These are phyloP conservation scores for Crotalus helleri DNA, from an alignment of 2,113 vertebrate species.

Conservation along the genomic window DNA sequence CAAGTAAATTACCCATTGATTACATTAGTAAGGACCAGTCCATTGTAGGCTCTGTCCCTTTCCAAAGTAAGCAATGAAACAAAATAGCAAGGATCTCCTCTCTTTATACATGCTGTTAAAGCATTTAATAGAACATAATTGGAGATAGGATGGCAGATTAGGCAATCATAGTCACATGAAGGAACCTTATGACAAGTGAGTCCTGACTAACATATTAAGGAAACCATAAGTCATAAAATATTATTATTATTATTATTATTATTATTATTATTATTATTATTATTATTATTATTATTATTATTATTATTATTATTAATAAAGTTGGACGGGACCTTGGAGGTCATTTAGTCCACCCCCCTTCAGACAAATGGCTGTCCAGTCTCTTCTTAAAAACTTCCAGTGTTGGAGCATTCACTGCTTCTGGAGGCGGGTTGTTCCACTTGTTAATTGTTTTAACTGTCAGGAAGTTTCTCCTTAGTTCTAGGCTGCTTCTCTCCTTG, in stretches of 20 bases:
- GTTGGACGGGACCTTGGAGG: too few species aligned
- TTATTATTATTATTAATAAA: too few species aligned
- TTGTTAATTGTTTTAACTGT: too few species aligned
- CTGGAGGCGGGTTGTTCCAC: too few species aligned
- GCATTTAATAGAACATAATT: background rate
- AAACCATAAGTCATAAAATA: background rate
- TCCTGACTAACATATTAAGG: background rate
- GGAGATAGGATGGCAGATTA: background rate
- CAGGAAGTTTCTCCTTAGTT: too few species aligned
- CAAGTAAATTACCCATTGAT: slow-evolving; percentile 8
- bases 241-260: too few species aligned
- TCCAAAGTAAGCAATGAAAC: slow-evolving; percentile 1
- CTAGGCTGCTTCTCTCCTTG: too few species aligned
- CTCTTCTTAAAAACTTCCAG: too few species aligned
- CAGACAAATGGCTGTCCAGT: too few species aligned
- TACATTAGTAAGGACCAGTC: background rate
- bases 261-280: too few species aligned
- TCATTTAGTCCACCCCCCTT: too few species aligned
- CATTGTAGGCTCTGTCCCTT: background rate
- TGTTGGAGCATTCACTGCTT: too few species aligned
- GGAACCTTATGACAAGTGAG: background rate
- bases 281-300: background rate
- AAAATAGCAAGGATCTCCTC: background rate
- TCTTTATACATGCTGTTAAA: background rate
- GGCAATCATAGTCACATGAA: background rate